Evolutionary conservation across 1,140 invertebrate species (phyloP).

Genomic region (Platyscapa corneri): DNA sequence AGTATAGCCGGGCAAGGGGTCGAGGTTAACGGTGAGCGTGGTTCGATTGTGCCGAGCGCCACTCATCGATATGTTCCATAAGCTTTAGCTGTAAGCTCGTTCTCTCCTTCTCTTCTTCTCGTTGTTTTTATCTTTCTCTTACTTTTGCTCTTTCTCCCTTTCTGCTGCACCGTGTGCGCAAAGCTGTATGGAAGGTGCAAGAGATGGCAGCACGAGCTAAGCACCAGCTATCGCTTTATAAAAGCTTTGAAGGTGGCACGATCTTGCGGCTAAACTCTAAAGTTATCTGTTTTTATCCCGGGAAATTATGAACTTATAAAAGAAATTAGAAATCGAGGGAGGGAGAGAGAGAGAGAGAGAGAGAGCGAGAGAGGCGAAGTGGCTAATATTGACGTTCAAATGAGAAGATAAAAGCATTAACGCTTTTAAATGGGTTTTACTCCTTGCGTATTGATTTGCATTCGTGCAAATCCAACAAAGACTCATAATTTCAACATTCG

Average conservation of each 20-base stretch:
- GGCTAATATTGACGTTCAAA: background rate
- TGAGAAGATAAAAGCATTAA: background rate
- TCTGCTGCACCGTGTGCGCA: background rate
- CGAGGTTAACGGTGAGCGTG: slow-evolving; percentile 20
- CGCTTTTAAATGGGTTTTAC: background rate
- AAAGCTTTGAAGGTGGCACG: background rate
- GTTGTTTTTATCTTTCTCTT: too few species aligned
- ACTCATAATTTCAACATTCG: background rate
- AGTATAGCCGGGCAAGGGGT: background rate
- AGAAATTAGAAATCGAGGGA: background rate
- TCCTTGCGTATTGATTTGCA: slow-evolving; percentile 8
- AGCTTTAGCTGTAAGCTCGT: background rate
- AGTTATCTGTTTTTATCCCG: slow-evolving; percentile 10
- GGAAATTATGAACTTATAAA: slow-evolving; percentile 43
- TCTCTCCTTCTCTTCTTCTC: background rate
- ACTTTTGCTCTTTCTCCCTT: too few species aligned
- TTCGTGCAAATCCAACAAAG: background rate
- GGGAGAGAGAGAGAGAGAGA: too few species aligned
- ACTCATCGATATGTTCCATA: background rate
- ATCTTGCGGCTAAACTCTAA: background rate
- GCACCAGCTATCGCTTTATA: background rate
- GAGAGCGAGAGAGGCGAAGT: too few species aligned
- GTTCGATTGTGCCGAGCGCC: slow-evolving; percentile 27
- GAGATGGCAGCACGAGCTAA: background rate
- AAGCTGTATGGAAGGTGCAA: background rate